phyloP scores from a whole-genome alignment of 1,140 invertebrate genomes.

The Drosophila suzukii region DNA sequence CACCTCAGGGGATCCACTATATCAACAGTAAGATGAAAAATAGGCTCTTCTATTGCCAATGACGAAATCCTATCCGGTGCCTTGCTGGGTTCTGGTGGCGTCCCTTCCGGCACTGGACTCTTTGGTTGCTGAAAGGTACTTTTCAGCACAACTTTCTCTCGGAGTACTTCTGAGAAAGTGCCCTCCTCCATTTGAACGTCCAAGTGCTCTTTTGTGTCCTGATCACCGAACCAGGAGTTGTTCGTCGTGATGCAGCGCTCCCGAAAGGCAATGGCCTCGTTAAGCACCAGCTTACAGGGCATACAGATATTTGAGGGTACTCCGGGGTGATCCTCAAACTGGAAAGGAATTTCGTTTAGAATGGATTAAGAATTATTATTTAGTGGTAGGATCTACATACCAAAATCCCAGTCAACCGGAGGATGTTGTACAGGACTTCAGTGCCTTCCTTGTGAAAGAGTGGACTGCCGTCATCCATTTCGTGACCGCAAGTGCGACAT shows the following conservation, averaged over 20 bases:
- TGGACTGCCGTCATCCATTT: not conserved
- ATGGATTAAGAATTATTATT: not conserved
- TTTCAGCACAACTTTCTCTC: not conserved
- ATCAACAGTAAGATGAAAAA: not conserved
- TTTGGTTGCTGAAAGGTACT: not conserved
- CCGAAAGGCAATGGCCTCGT: conserved; percentile 41
- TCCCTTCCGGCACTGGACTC: not conserved
- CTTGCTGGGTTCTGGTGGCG: not conserved
- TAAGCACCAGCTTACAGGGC: conserved; percentile 30
- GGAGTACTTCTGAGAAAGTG: not conserved
- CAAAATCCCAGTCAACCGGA: conserved; percentile 14
- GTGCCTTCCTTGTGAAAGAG: conserved; percentile 13
- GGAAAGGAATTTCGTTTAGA: not conserved
- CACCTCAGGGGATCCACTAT: conserved; percentile 4
- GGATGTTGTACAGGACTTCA: conserved; percentile 15
- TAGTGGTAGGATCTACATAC: conserved; percentile 8
- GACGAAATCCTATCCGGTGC: not conserved
- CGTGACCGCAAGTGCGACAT: conserved; percentile 28
- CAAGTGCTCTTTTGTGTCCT: no score
- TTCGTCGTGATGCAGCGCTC: conserved; percentile 35
- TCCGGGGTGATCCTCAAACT: conserved; percentile 6
- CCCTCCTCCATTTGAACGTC: not conserved
- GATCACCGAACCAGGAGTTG: not conserved
- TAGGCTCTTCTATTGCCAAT: not conserved
- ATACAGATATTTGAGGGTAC: conserved; percentile 39